Conservation (phyloP, 2,797 vertebrate species). For the Xenentodon cancila region DNA sequence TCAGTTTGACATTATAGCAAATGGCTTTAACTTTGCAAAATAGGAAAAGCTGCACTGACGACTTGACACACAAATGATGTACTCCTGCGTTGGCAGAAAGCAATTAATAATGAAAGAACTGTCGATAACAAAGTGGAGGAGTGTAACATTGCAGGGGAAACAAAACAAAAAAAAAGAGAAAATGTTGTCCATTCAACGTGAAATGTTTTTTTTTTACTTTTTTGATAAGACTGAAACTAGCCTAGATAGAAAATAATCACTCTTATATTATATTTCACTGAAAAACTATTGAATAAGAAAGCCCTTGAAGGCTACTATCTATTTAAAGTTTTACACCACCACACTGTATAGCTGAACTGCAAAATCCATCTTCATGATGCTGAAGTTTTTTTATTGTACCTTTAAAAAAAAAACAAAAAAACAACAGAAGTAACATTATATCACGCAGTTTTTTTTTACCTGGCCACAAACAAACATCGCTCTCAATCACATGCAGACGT, state of each 20-base stretch:
- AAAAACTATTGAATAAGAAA: no score
- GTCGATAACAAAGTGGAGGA: conserved; percentile 30
- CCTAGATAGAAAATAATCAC: conserved; percentile 30
- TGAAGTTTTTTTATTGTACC: no score
- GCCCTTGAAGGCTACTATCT: no score
- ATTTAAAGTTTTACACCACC: no score
- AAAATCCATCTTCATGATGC: no score
- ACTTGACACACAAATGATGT: conserved; percentile 56
- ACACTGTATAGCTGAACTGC: no score
- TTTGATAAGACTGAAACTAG: conserved; percentile 26
- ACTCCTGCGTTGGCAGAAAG: conserved; percentile 35
- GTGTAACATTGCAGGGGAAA: conserved; percentile 13
- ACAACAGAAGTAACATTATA: no score
- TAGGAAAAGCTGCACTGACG: conserved; percentile 26
- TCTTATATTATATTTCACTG: no score
- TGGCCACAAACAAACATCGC: no score
- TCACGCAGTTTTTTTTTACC: no score
- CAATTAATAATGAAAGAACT: conserved; percentile 50
- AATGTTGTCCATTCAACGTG: conserved; percentile 4
- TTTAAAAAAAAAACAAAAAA: no score
- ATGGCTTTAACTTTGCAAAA: conserved; percentile 55
- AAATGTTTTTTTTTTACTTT: conserved; percentile 21
- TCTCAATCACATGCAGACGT: no score
- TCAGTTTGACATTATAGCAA: conserved; percentile 59
- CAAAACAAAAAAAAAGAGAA: conserved; percentile 5